These are phyloP conservation scores for Eupithecia subfuscata DNA, from an alignment of 2,888 invertebrate species.

Conservation along the genomic window DNA sequence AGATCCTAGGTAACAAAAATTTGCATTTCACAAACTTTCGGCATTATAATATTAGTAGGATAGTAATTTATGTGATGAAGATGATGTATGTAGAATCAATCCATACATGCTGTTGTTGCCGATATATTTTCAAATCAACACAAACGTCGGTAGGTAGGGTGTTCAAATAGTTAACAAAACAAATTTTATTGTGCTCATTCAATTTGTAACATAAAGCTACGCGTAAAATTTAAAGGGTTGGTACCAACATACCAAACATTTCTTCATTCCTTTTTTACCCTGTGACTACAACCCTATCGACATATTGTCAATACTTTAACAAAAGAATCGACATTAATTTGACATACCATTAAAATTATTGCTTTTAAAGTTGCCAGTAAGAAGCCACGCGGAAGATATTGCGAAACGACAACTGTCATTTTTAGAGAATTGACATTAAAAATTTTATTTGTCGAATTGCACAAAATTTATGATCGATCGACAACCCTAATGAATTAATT, in stretches of 20 bases:
- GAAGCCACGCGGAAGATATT: conserved; percentile 76
- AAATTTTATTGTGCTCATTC: conserved; percentile 73
- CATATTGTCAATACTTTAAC: conserved; percentile 77
- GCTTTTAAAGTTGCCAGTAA: conserved; percentile 72
- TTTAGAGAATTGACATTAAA: neutral
- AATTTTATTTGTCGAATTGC: neutral
- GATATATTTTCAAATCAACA: conserved; percentile 12
- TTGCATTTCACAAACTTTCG: no score
- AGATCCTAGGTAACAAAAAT: no score
- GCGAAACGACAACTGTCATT: conserved; percentile 58
- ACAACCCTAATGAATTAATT: conserved; percentile 75
- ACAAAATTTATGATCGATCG: conserved; percentile 61
- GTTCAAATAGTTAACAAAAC: conserved; percentile 47
- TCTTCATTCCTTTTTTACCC: conserved; percentile 55
- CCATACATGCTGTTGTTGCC: neutral
- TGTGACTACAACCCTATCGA: conserved; percentile 68
- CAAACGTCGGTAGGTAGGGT: conserved; percentile 22
- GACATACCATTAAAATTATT: conserved; percentile 82
- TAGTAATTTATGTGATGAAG: no score
- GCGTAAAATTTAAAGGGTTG: conserved; percentile 80
- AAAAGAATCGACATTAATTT: conserved; percentile 80
- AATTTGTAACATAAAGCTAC: conserved; percentile 77
- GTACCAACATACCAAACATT: conserved; percentile 47
- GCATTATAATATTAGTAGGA: no score
- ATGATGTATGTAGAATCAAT: neutral